These are phyloP conservation scores for Podabrus alpinus DNA, from an alignment of 2,888 invertebrate genomes.

Conservation along the genomic window DNA sequence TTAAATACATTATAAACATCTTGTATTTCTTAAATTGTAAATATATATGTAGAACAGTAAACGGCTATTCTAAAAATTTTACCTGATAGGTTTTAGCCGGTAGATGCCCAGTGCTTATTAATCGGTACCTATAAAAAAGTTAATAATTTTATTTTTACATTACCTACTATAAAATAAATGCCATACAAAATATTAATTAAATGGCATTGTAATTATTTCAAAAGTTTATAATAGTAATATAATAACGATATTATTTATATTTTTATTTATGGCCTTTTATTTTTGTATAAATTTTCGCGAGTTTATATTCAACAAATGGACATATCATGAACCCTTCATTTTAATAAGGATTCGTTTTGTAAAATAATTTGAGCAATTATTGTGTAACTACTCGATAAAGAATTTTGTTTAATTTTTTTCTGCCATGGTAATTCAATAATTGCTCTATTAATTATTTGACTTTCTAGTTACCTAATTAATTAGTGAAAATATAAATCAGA, in stretches of 20 bases:
- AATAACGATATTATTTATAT: neutral
- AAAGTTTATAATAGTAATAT: neutral
- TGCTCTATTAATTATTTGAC: neutral
- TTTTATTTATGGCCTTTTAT: neutral
- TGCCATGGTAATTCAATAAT: neutral
- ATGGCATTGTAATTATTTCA: neutral
- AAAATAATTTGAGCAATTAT: conserved; percentile 10
- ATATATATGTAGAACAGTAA: conserved; percentile 9
- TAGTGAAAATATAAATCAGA: conserved; percentile 17
- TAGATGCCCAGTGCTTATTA: neutral
- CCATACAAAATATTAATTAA: neutral
- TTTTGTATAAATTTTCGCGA: conserved; percentile 36
- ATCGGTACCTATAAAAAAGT: neutral
- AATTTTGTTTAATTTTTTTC: neutral
- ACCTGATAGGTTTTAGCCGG: conserved; percentile 16
- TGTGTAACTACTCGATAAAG: conserved; percentile 2
- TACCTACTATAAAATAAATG: neutral
- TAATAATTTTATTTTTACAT: neutral
- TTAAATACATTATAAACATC: neutral
- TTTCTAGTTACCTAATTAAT: neutral
- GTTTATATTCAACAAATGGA: conserved; percentile 42
- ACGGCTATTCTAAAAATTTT: conserved; percentile 25
- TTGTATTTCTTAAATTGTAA: conserved; percentile 8
- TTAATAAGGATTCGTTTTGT: conserved; percentile 35
- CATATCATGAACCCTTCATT: conserved; percentile 48